A percentile compares a stretch with the other conserved stretches of the same genome.
These are phyloP conservation scores for Pyrochroa serraticornis DNA, from an alignment of 2,888 invertebrate genomes.

Conservation along the genomic window DNA sequence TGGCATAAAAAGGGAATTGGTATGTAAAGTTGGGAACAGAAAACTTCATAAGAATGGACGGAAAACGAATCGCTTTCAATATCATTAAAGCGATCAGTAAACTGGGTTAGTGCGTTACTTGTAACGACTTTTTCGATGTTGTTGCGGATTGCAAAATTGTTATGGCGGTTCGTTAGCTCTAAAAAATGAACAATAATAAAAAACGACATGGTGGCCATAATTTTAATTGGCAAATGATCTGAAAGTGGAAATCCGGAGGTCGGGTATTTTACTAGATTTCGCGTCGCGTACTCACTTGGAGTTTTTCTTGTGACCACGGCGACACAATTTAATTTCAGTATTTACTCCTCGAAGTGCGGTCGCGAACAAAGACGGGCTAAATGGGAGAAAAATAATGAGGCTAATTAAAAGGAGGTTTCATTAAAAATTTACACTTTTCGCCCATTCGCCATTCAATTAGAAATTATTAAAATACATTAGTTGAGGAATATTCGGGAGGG, in stretches of 20 bases:
- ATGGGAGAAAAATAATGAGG: slow-evolving; percentile 31
- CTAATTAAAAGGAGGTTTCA: slow-evolving; percentile 33
- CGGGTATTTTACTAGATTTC: neutral
- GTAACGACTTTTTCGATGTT: neutral
- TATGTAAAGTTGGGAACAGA: slow-evolving; percentile 2
- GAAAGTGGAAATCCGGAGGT: neutral
- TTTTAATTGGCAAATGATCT: neutral
- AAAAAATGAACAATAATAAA: neutral
- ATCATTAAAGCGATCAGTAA: neutral
- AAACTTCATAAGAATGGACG: neutral
- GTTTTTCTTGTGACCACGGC: neutral
- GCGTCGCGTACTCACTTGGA: neutral
- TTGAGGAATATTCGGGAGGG: slow-evolving; percentile 19
- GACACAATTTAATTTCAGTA: slow-evolving; percentile 29
- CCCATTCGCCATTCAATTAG: slow-evolving; percentile 29
- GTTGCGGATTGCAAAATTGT: neutral
- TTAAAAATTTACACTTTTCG: slow-evolving; percentile 34
- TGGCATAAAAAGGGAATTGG: slow-evolving; percentile 20
- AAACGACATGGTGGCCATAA: neutral
- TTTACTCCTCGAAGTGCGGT: slow-evolving; percentile 21
- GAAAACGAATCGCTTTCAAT: neutral
- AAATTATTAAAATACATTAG: slow-evolving; percentile 34
- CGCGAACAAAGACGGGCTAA: slow-evolving; percentile 17
- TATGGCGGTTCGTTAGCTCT: neutral
- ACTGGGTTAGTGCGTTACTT: neutral